Percentiles rank a stretch among this genome's conserved stretches.
Evolutionary conservation across 2,888 invertebrate species (phyloP).

Genomic region (Aphelenchoides bicaudatus): DNA sequence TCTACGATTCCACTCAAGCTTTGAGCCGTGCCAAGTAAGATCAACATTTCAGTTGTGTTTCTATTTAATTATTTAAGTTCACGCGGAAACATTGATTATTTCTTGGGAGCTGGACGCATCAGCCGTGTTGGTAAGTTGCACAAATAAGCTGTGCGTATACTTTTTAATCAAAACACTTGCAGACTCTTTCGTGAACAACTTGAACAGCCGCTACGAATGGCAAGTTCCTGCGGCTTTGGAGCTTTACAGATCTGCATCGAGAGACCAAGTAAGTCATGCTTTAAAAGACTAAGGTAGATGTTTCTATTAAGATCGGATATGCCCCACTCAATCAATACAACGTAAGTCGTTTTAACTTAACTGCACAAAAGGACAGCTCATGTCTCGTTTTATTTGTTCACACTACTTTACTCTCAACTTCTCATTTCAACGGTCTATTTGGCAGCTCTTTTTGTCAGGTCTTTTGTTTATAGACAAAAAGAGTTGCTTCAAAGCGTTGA

Average conservation of each 20-base stretch:
- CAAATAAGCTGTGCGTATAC: too few species aligned
- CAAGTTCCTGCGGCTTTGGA: constrained; percentile 56
- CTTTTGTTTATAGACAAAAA: neutral
- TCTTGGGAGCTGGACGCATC: constrained; percentile 53
- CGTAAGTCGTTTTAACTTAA: constrained; percentile 38
- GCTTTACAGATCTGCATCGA: constrained; percentile 50
- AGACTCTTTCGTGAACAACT: constrained; percentile 55
- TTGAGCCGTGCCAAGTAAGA: constrained; percentile 52
- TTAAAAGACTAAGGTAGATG: too few species aligned
- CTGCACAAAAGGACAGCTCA: too few species aligned
- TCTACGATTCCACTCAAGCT: constrained; percentile 46
- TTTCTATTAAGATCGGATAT: too few species aligned
- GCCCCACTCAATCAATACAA: constrained; percentile 49
- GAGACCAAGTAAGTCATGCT: too few species aligned
- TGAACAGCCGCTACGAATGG: constrained; percentile 53
- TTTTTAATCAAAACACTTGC: too few species aligned
- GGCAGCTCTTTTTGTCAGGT: too few species aligned
- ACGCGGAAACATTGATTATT: constrained; percentile 54
- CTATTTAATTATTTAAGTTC: constrained; percentile 41
- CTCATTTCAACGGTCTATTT: too few species aligned
- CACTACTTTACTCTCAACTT: too few species aligned
- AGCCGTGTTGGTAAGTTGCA: constrained; percentile 60
- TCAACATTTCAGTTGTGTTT: constrained; percentile 8
- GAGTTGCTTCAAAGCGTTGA: neutral
- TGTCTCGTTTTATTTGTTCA: too few species aligned